Evolutionary conservation across 2,797 vertebrate genomes (phyloP).

Genomic region (Limnodromus scolopaceus): DNA sequence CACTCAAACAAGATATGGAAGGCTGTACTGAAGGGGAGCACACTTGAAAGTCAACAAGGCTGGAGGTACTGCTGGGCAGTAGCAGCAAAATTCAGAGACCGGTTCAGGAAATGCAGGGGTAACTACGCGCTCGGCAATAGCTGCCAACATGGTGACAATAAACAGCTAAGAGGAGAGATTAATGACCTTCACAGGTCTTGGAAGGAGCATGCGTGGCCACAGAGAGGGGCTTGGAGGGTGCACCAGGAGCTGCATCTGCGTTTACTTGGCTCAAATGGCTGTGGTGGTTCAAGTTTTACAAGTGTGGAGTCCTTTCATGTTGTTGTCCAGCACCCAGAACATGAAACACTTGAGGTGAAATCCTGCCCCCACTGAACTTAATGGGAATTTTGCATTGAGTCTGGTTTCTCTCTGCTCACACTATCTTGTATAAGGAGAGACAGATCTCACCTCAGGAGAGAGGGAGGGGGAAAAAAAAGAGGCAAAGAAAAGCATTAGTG

Average conservation of each 20-base stretch:
- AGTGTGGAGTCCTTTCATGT: constrained; percentile 66
- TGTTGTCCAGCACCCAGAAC: constrained; percentile 45
- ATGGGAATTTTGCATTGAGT: constrained; percentile 43
- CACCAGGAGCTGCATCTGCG: constrained; percentile 7
- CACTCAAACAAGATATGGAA: neutral
- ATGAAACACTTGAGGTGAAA: constrained; percentile 69
- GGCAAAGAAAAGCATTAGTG: neutral
- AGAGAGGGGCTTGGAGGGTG: neutral
- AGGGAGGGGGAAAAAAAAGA: neutral
- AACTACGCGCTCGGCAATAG: neutral
- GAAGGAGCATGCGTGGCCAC: neutral
- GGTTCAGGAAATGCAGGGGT: neutral
- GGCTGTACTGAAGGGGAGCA: neutral
- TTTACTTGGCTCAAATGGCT: constrained; percentile 14
- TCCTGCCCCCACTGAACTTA: constrained; percentile 45
- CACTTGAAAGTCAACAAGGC: neutral
- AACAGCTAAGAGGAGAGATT: constrained; percentile 47
- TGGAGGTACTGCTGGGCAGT: neutral
- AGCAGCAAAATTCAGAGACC: neutral
- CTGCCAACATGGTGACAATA: constrained; percentile 27
- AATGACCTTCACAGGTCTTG: neutral
- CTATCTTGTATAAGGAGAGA: constrained; percentile 38
- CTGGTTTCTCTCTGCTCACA: constrained; percentile 65
- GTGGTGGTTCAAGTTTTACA: constrained; percentile 29
- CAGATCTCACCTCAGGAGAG: neutral